Percentiles rank a stretch among this genome's conserved stretches.
These are phyloP conservation scores for Stictonetta naevosa DNA, from an alignment of 2,113 vertebrate species.

Conservation along the genomic window DNA sequence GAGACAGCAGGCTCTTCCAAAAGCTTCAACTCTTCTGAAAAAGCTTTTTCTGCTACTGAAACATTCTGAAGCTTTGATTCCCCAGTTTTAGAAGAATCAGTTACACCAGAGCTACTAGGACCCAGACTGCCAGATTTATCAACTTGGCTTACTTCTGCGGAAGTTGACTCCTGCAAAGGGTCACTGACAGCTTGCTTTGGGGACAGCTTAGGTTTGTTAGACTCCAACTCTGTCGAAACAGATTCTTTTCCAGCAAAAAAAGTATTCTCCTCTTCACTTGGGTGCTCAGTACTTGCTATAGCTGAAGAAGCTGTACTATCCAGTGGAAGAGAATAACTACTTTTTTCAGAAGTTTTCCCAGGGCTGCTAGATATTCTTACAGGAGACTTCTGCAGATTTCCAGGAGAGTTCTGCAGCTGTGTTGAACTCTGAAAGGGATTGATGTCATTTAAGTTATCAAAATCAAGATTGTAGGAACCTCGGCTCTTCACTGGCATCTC, in stretches of 20 bases:
- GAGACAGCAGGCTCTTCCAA: background rate
- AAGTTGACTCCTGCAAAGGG: background rate
- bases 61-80: conserved; percentile 71
- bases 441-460: background rate
- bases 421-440: conserved; percentile 52
- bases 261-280: background rate
- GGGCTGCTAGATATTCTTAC: background rate
- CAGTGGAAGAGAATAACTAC: background rate
- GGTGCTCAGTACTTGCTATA: background rate
- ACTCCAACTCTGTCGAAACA: background rate
- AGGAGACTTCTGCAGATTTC: background rate
- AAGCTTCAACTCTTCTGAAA: background rate
- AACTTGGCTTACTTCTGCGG: background rate
- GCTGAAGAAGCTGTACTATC: background rate
- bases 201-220: background rate
- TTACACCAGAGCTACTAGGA: conserved; percentile 61
- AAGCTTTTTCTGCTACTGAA: conserved; percentile 12
- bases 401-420: conserved; percentile 29
- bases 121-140: conserved; percentile 63
- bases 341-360: background rate
- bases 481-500: conserved; percentile 59
- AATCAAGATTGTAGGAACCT: conserved; percentile 76
- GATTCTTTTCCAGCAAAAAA: background rate
- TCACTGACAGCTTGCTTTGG: background rate
- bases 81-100: conserved; percentile 66